Evolutionary conservation across 2,888 invertebrate species (phyloP).

Genomic region (Phytoseiulus persimilis): DNA sequence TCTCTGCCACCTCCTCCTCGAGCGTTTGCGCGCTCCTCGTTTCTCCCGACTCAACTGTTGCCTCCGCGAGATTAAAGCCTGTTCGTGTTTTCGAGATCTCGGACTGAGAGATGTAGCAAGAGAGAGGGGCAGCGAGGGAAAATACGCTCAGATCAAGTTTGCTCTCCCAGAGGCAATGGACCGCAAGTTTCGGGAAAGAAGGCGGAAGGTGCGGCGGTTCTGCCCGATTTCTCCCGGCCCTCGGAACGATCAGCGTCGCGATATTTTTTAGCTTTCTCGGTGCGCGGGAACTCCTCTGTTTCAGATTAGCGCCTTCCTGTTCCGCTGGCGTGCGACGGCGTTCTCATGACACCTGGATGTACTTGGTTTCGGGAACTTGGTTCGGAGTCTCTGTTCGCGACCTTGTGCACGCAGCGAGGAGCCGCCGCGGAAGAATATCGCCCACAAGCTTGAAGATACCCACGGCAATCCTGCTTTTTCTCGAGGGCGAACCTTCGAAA

Average conservation of each 20-base stretch:
- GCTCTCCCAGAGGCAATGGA: not conserved
- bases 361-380: not conserved
- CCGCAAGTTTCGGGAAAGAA: not conserved
- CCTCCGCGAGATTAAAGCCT: not conserved
- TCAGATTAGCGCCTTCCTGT: not conserved
- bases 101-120: not conserved
- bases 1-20: not conserved
- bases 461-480: too few relatives aligned
- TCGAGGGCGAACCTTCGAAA: too few relatives aligned
- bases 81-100: not conserved
- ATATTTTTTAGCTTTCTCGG: not conserved
- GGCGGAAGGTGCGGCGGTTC: not conserved
- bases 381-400: not conserved
- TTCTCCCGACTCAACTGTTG: not conserved
- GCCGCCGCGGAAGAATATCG: not conserved
- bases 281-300: not conserved
- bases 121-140: not conserved
- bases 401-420: not conserved
- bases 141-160: not conserved
- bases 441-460: not conserved
- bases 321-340: not conserved
- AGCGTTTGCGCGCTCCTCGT: not conserved
- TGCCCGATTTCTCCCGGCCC: not conserved
- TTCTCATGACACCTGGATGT: not conserved
- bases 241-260: not conserved